phyloP scores from a whole-genome alignment of 2,888 invertebrate species.

The Protodeltote pygarga region DNA sequence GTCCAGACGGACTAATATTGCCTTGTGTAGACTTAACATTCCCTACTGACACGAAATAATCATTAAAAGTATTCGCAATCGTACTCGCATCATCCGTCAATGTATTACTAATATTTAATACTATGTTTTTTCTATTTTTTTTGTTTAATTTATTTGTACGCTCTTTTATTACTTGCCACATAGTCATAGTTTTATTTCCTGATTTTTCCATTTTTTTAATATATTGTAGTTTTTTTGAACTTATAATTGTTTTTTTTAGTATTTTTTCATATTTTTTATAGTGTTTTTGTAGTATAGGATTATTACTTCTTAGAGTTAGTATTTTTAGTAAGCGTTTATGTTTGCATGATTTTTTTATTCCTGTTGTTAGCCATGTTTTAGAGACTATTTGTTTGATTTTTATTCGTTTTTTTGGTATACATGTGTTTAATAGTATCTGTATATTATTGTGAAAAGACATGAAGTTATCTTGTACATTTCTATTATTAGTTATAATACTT shows the following conservation, averaged over 20 bases:
- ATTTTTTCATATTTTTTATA: conserved; percentile 3
- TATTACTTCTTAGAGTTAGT: neutral
- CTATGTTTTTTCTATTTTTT: neutral
- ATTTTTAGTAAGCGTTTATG: conserved; percentile 5
- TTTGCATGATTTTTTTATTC: conserved; percentile 2
- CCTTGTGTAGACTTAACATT: neutral
- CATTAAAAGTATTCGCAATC: conserved; percentile 1
- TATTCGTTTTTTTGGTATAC: neutral
- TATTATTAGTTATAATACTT: neutral
- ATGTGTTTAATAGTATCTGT: conserved; percentile 1
- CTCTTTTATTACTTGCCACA: conserved; percentile 8
- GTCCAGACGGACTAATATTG: neutral
- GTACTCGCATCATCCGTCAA: neutral
- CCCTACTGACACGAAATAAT: neutral
- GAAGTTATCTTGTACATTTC: conserved; percentile 2
- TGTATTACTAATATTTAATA: neutral
- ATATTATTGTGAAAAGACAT: neutral
- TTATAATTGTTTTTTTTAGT: neutral
- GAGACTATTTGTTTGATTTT: neutral
- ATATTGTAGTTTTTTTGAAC: conserved; percentile 3
- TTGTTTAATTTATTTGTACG: conserved; percentile 5
- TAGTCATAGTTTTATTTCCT: conserved; percentile 1
- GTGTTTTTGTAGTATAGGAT: neutral
- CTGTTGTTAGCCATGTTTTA: conserved; percentile 5
- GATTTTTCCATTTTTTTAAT: neutral